A percentile compares a stretch with the other conserved stretches of the same genome.
phyloP scores from a whole-genome alignment of 2,113 vertebrate genomes.

The Anoura caudifer region DNA sequence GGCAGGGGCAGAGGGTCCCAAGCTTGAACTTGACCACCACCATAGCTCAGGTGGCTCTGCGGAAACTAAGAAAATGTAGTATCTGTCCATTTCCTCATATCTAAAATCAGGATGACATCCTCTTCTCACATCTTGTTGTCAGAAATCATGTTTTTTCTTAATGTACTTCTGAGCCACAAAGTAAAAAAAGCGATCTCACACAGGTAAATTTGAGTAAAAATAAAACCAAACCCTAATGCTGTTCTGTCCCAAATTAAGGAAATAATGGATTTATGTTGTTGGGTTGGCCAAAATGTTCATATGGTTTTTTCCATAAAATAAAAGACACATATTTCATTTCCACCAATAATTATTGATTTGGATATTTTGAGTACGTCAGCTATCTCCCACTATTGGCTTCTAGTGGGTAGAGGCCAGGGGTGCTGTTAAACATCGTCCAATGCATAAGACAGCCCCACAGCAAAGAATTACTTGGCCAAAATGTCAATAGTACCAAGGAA shows the following conservation, averaged over 20 bases:
- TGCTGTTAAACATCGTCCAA: too few species aligned
- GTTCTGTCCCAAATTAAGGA: neutral
- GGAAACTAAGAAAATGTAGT: rapidly evolving
- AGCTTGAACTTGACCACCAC: too few species aligned
- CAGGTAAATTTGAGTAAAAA: neutral
- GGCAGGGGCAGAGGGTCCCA: neutral
- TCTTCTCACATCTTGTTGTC: neutral
- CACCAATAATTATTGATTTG: too few species aligned
- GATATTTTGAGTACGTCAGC: too few species aligned
- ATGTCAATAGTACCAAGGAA: too few species aligned
- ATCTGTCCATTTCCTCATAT: neutral
- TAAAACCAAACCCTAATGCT: neutral
- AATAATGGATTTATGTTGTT: neutral
- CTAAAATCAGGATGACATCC: neutral
- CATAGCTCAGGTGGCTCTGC: neutral
- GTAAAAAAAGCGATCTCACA: neutral
- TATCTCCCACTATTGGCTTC: too few species aligned
- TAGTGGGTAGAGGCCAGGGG: too few species aligned
- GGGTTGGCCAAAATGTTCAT: too few species aligned
- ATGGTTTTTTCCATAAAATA: too few species aligned
- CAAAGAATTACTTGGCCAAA: too few species aligned
- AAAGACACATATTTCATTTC: too few species aligned
- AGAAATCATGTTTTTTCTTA: neutral
- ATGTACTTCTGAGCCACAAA: neutral
- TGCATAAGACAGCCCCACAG: too few species aligned